A percentile compares a stretch with the other conserved stretches of the same genome.
phyloP scores from a whole-genome alignment of 2,797 vertebrate species.

The Monodelphis domestica region DNA sequence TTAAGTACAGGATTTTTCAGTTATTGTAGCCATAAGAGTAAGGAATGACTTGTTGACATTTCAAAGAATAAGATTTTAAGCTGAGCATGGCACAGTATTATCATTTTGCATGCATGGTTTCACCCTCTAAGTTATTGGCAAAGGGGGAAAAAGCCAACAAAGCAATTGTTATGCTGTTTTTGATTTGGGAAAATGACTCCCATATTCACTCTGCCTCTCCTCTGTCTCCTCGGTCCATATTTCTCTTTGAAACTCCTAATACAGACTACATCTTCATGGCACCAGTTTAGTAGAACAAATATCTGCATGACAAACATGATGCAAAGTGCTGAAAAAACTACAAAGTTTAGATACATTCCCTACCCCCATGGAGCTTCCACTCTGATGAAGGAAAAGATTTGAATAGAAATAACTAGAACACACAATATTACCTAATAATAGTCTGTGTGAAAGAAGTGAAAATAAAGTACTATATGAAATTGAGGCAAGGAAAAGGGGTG shows the following conservation, averaged over 20 bases:
- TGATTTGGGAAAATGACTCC: constrained; percentile 61
- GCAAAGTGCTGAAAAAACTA: neutral
- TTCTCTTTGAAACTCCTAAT: constrained; percentile 44
- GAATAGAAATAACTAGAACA: neutral
- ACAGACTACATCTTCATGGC: constrained; percentile 47
- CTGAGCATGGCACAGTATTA: constrained; percentile 61
- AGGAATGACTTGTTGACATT: constrained; percentile 64
- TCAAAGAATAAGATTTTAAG: constrained; percentile 18
- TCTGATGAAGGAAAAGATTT: neutral
- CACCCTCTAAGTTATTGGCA: constrained; percentile 57
- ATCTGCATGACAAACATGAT: neutral
- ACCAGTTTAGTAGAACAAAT: neutral
- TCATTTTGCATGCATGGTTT: constrained; percentile 61
- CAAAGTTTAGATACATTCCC: neutral
- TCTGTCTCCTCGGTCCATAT: constrained; percentile 32
- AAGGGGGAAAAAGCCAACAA: constrained; percentile 49
- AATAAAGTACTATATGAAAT: neutral
- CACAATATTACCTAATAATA: neutral
- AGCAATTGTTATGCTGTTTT: neutral
- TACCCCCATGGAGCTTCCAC: neutral
- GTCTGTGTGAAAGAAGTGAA: neutral
- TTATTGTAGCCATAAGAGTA: constrained; percentile 66
- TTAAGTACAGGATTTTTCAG: constrained; percentile 68
- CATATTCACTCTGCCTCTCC: constrained; percentile 45
- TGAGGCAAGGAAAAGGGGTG: neutral